A percentile compares a stretch with the other conserved stretches of the same genome.
These are phyloP conservation scores for Etheostoma nigrum DNA, from an alignment of 2,797 vertebrate genomes.

Conservation along the genomic window DNA sequence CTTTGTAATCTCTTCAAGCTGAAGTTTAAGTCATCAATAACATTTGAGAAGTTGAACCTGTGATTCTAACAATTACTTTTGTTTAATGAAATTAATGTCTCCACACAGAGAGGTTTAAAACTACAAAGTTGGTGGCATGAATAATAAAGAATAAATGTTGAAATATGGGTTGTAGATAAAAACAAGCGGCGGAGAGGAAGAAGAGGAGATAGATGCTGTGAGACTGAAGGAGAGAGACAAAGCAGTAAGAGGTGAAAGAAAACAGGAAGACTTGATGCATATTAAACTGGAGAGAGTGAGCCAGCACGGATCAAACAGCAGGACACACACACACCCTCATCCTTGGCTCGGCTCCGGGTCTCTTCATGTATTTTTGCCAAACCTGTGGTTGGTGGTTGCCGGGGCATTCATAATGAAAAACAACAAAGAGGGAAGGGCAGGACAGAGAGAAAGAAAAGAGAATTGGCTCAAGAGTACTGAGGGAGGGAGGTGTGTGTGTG, in stretches of 20 bases:
- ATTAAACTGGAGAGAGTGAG: constrained; percentile 28
- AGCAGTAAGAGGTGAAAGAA: background rate
- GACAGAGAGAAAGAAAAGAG: constrained; percentile 11
- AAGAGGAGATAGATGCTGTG: background rate
- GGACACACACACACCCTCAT: constrained; percentile 34
- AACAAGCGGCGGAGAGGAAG: background rate
- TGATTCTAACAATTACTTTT: too few relatives aligned
- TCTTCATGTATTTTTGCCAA: constrained; percentile 58
- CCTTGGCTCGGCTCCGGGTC: constrained; percentile 48
- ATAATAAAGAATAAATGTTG: too few relatives aligned
- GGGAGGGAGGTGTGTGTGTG: constrained; percentile 13
- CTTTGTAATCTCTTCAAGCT: too few relatives aligned
- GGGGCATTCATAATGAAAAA: constrained; percentile 54
- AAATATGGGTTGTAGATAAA: background rate
- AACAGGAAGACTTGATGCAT: constrained; percentile 7
- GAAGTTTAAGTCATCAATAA: too few relatives aligned
- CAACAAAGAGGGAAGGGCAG: constrained; percentile 57
- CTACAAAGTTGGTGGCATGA: too few relatives aligned
- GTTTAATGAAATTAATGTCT: too few relatives aligned
- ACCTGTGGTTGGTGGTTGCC: constrained; percentile 67
- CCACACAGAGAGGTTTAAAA: too few relatives aligned
- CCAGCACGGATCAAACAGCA: constrained; percentile 70
- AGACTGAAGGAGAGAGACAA: background rate
- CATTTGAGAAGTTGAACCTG: too few relatives aligned
- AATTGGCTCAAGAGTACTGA: constrained; percentile 41